Evolutionary conservation across 2,888 invertebrate genomes (phyloP).

Genomic region (Brachypalpus laphriformis): DNA sequence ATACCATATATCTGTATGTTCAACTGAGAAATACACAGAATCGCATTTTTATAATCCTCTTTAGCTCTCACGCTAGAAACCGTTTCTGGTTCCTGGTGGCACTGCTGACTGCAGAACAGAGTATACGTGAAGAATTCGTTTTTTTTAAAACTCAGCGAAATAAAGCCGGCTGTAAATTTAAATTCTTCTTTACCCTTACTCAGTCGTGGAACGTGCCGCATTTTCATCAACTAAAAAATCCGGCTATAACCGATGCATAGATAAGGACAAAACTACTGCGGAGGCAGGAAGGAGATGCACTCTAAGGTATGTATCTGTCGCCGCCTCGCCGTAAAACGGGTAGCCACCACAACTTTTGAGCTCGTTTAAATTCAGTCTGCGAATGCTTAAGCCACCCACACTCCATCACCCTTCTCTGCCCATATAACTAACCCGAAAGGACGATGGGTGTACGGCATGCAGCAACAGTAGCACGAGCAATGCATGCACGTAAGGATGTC

Average conservation of each 20-base stretch:
- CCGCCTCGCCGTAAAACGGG: background rate
- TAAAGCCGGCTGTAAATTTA: slow-evolving; percentile 55
- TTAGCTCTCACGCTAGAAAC: slow-evolving; percentile 1
- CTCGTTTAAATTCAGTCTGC: slow-evolving; percentile 63
- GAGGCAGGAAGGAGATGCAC: slow-evolving; percentile 17
- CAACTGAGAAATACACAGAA: background rate
- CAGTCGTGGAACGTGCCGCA: slow-evolving; percentile 47
- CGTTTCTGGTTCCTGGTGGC: no score
- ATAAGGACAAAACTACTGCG: slow-evolving; percentile 26
- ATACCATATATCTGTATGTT: background rate
- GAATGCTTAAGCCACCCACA: slow-evolving; percentile 19
- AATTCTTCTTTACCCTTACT: slow-evolving; percentile 31
- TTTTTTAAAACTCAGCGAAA: slow-evolving; percentile 53
- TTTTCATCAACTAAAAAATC: slow-evolving; percentile 58
- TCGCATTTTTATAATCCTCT: slow-evolving; percentile 35
- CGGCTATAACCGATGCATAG: slow-evolving; percentile 36
- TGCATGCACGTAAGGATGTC: slow-evolving; percentile 36
- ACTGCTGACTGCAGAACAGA: slow-evolving; percentile 8
- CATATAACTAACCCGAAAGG: background rate
- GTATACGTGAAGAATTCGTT: slow-evolving; percentile 17
- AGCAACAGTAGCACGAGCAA: background rate
- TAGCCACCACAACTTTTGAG: slow-evolving; percentile 36
- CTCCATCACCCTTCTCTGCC: background rate
- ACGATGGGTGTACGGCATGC: background rate
- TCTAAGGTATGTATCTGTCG: slow-evolving; percentile 47